Base-by-base conservation (phyloP, 2,113 vertebrate genomes). In the Pithys albifrons region DNA sequence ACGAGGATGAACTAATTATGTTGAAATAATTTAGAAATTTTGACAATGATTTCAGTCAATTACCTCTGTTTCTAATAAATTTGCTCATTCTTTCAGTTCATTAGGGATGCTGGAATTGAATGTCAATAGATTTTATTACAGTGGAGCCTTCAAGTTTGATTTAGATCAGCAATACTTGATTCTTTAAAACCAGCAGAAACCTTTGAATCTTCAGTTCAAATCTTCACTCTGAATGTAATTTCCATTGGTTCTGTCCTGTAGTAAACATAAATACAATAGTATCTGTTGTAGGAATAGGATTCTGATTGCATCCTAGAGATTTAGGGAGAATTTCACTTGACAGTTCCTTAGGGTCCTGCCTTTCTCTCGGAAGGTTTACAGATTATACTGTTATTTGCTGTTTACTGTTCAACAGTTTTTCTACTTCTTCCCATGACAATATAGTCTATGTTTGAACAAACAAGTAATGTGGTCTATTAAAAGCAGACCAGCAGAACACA, bases 31-130 rank as follows among this genome's bases (percentile, higher is more conserved):
- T 24, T 45, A 43, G 55, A 80, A 71, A 28, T 52, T 52, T 86
- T 93, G 10, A 35, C 10, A 46, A 33, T 65, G 52, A 72, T 91
- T 93, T 93, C 57, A 54, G n/a, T 84, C 69, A 78, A 12, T 89
- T 86, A 48, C 25, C 23, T 85, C 57, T 73, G 18, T 77, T 91
- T 74, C 1, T 48, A 65, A 81, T 49, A 91, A 85, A 70, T 85
- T 76, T n/a, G 70, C 17, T 81, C 3, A 1, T 93, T 85, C 29
- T 74, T 84, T 89, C 77, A 82, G 58, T 93, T 94, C 73, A 70
- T 57, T 91, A 87, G 31, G n/a, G 58, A 61, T 79, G 41, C 65
- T 84, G n/a, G 48, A 93, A 92, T 61, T 92, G 80, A 93, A 74
- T 43, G 49, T 45, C 28, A 41, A 6, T 86, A 87, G 65, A 65